phyloP scores from a whole-genome alignment of 2,888 invertebrate genomes.

The Nymphalis polychloros region DNA sequence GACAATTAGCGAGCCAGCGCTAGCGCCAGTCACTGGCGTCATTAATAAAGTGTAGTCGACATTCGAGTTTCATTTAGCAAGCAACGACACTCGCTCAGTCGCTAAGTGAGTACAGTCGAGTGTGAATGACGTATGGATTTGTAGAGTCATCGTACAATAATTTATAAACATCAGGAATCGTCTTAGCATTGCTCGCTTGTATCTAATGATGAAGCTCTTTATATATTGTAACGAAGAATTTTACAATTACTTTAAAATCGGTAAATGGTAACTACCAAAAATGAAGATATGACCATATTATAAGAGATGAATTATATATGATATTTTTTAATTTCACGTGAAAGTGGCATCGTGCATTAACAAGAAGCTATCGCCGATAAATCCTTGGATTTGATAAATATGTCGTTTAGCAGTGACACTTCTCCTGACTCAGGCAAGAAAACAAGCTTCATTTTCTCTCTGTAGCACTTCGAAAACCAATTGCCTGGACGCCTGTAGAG shows the following conservation, averaged over 20 bases:
- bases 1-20: slow-evolving; percentile 54
- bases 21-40: slow-evolving; percentile 58
- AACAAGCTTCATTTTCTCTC: too few species aligned
- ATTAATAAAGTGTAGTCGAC: slow-evolving; percentile 54
- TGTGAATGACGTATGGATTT: slow-evolving; percentile 31
- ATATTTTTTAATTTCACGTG: too few species aligned
- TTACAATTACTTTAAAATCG: background rate
- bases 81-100: slow-evolving; percentile 39
- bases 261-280: too few species aligned
- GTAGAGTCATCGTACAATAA: slow-evolving; percentile 35
- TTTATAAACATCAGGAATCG: slow-evolving; percentile 30
- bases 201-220: background rate
- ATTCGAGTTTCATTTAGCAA: slow-evolving; percentile 48
- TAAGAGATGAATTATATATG: too few species aligned
- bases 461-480: too few species aligned
- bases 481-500: too few species aligned
- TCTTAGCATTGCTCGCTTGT: background rate
- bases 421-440: too few species aligned
- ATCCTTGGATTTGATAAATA: too few species aligned
- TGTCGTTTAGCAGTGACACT: too few species aligned
- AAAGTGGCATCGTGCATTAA: too few species aligned
- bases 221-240: background rate
- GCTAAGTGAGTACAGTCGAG: slow-evolving; percentile 27
- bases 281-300: too few species aligned
- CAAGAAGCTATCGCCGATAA: too few species aligned